phyloP scores from a whole-genome alignment of 2,797 vertebrate genomes.

The Vipera ursinii region DNA sequence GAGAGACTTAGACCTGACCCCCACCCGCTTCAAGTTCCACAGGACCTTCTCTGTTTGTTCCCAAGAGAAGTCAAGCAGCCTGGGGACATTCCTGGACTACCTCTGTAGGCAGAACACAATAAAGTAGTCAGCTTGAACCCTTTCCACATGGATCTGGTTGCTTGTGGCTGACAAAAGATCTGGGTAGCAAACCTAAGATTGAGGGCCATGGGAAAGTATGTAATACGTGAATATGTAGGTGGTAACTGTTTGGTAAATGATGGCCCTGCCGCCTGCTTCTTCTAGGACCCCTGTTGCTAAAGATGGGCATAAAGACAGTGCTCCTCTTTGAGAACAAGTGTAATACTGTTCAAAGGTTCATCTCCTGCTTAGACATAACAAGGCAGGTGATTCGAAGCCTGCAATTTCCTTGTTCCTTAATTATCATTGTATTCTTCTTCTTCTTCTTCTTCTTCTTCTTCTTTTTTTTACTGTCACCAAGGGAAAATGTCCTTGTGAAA shows the following conservation, averaged over 20 bases:
- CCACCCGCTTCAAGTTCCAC: background rate
- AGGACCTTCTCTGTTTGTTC: background rate
- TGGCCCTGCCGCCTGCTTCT: background rate
- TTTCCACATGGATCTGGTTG: background rate
- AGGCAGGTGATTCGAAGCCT: background rate
- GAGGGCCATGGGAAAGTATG: background rate
- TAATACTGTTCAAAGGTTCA: background rate
- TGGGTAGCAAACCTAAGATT: background rate
- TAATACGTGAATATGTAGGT: background rate
- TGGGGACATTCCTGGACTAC: background rate
- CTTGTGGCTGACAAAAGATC: background rate
- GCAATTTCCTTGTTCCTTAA: background rate
- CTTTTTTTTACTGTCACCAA: background rate
- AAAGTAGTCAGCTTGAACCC: background rate
- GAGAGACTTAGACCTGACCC: background rate
- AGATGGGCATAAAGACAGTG: background rate
- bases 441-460: background rate
- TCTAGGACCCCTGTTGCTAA: background rate
- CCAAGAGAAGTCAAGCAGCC: background rate
- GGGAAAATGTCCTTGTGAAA: background rate
- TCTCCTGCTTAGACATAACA: background rate
- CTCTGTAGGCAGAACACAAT: background rate
- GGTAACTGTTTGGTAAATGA: background rate
- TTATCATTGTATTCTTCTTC: background rate
- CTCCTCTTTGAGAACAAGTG: background rate